Base-by-base conservation (phyloP, 2,888 invertebrate genomes). In the Trichopoda pennipes region DNA sequence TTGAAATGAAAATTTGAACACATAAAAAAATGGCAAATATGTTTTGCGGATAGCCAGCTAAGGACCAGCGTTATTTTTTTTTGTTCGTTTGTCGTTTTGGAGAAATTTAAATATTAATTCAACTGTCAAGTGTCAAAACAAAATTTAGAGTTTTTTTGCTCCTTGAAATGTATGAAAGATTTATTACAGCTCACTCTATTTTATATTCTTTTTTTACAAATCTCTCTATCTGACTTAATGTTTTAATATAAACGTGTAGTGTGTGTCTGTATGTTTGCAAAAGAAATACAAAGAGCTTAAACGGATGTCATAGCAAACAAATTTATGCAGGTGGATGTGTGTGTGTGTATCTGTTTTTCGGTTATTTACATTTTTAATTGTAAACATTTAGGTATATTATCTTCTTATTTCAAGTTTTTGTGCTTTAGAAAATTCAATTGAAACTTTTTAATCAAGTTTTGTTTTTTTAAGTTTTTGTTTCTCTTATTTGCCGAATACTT, bases 111-210 rank as follows among this genome's bases (percentile, higher is more conserved):
- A 78, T 73, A 70, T 77, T 75, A 78, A 82, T 70, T 66, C 70
- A 61, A 49, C 74, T 78, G 78, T 75, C 81, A 81, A 51, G 78
- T 78, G 70, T 81, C 81, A 82, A 70, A 72, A 66, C n/a, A 75
- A 14, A n/a, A 61, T 55, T 55, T 23, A 69, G 38, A 81, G 72
- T n/a, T 47, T 47, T 12, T 16, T 8, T 47, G 4, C 4, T 47
- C n/a, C n/a, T 47, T n/a, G 16, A 1, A n/a, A n/a, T 47, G 28
- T 28, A 28, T 16, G 47, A 8, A 47, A n/a, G 47, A 47, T 47
- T 38, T 38, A 38, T 78, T 70, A 47, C 77, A 55, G 32, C 9
- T 53, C 35, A 6, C 53, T 53, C 10, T 23, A 66, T 64, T 78
- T 74, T 55, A 74, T 78, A 70, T 75, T 78, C 66, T 78, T 10